These are phyloP conservation scores for Harpagifer antarcticus DNA, from an alignment of 2,797 vertebrate species.

Conservation along the genomic window DNA sequence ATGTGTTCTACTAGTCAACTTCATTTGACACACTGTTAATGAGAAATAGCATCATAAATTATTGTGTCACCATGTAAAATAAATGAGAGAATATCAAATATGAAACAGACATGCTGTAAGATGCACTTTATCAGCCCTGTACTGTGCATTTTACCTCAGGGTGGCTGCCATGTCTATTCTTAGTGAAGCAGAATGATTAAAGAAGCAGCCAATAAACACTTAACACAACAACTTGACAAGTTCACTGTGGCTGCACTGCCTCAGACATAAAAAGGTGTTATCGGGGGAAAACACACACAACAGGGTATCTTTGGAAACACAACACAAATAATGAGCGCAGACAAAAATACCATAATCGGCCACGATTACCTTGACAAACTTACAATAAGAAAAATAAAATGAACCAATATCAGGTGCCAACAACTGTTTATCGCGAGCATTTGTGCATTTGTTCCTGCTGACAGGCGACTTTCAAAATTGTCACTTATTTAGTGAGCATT, in stretches of 20 bases:
- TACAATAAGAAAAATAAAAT: conserved; percentile 32
- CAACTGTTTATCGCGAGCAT: conserved; percentile 23
- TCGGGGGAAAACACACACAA: conserved; percentile 27
- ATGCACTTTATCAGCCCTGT: conserved; percentile 51
- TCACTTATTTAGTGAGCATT: neutral
- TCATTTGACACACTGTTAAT: conserved; percentile 69
- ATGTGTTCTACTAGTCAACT: conserved; percentile 53
- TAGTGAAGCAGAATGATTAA: conserved; percentile 63
- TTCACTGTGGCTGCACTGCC: conserved; percentile 39
- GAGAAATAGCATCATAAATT: conserved; percentile 64
- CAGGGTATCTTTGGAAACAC: conserved; percentile 7
- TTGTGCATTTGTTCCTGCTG: conserved; percentile 21
- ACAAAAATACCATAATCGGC: conserved; percentile 39
- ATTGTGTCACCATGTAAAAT: conserved; percentile 64
- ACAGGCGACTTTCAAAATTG: conserved; percentile 23
- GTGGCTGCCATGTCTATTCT: conserved; percentile 60
- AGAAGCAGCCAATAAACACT: conserved; percentile 36
- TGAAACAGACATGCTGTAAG: conserved; percentile 52
- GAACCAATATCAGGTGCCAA: conserved; percentile 35
- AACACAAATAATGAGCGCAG: neutral
- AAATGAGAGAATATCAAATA: conserved; percentile 61
- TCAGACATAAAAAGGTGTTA: conserved; percentile 52
- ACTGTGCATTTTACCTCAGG: conserved; percentile 45
- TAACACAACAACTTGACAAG: conserved; percentile 49
- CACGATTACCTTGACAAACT: conserved; percentile 40